These are phyloP conservation scores for Gobio gobio DNA, from an alignment of 2,113 vertebrate genomes.

Conservation along the genomic window DNA sequence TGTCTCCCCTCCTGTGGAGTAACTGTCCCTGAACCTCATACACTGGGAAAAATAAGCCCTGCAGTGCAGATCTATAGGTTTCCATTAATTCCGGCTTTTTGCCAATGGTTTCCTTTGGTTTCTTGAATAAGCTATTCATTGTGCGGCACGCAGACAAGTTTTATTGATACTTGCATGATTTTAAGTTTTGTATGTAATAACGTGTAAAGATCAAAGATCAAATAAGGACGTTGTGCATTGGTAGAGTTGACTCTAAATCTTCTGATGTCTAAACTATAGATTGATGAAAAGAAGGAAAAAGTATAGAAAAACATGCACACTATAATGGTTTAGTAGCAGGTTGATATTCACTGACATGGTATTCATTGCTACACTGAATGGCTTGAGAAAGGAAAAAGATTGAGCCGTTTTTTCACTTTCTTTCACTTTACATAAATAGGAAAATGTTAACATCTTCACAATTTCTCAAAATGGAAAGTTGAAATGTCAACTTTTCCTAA, in stretches of 20 bases:
- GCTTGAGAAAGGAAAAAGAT: not conserved
- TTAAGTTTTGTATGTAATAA: not conserved
- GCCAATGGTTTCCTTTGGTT: not conserved
- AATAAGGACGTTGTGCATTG: not conserved
- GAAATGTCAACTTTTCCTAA: not conserved
- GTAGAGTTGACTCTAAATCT: not conserved
- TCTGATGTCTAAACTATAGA: not conserved
- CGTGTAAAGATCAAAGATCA: not conserved
- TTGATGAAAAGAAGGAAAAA: not conserved
- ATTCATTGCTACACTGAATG: not conserved
- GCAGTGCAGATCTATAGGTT: slow-evolving; percentile 22
- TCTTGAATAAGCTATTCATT: slow-evolving; percentile 24
- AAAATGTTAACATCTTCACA: not conserved
- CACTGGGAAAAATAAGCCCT: not conserved
- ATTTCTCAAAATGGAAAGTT: not conserved
- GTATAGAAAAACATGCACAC: not conserved
- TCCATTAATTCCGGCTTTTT: slow-evolving; percentile 26
- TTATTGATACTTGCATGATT: not conserved
- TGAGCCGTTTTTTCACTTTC: not conserved
- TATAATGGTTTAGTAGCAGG: not conserved
- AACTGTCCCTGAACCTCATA: slow-evolving; percentile 1
- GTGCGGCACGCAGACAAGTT: not conserved
- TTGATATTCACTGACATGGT: not conserved
- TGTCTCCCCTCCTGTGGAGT: not conserved
- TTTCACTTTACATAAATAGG: not conserved